A percentile compares a stretch with the other conserved stretches of the same genome.
These are phyloP conservation scores for Drosophila formosana DNA, from an alignment of 2,888 invertebrate species.

Conservation along the genomic window DNA sequence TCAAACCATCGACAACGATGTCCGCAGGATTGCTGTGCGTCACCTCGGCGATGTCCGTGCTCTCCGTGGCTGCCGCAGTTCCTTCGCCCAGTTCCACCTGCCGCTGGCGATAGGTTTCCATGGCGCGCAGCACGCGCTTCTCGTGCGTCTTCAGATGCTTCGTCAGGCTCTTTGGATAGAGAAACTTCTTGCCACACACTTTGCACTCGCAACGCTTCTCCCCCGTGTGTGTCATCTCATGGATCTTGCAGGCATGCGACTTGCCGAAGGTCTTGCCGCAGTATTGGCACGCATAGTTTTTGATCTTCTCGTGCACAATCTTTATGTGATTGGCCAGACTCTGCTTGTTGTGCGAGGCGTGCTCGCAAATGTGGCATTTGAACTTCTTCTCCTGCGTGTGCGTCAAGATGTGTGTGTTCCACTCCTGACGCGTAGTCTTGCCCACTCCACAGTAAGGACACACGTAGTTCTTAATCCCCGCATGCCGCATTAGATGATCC, in stretches of 20 bases:
- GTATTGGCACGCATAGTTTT: constrained; percentile 82
- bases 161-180: constrained; percentile 81
- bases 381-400: constrained; percentile 84
- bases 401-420: constrained; percentile 83
- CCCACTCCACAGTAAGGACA: constrained; percentile 84
- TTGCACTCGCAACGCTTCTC: constrained; percentile 83
- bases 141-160: constrained; percentile 83
- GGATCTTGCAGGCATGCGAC: constrained; percentile 83
- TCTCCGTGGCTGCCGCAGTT: constrained; percentile 17
- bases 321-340: constrained; percentile 81
- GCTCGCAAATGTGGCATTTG: constrained; percentile 81
- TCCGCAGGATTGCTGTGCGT: neutral
- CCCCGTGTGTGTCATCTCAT: constrained; percentile 83
- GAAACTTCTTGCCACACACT: constrained; percentile 82
- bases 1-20: constrained; percentile 40
- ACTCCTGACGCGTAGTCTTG: constrained; percentile 83
- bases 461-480: constrained; percentile 84
- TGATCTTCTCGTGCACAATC: constrained; percentile 82
- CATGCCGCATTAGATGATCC: constrained; percentile 83
- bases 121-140: constrained; percentile 82
- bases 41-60: neutral
- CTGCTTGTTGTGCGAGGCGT: constrained; percentile 83
- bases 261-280: constrained; percentile 83
- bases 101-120: constrained; percentile 82
- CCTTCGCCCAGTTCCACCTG: constrained; percentile 76